These are phyloP conservation scores for Crematogaster levior DNA, from an alignment of 2,888 invertebrate genomes.

Conservation along the genomic window DNA sequence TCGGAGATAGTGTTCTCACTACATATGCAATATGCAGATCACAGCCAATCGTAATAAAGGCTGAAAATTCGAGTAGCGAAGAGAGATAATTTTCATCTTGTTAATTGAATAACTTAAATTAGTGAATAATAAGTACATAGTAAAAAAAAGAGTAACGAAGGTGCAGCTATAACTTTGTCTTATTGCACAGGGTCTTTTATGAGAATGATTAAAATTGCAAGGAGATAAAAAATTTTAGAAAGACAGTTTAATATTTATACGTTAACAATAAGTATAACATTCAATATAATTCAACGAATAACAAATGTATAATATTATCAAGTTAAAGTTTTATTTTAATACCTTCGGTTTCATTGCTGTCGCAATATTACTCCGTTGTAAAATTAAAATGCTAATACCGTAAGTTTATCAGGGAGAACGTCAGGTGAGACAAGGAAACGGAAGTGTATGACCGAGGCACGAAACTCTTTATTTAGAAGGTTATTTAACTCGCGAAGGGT, in stretches of 20 bases:
- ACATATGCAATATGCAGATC: background rate
- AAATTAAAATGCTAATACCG: slow-evolving; percentile 36
- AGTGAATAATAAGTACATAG: background rate
- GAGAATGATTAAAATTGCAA: background rate
- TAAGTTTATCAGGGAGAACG: slow-evolving; percentile 34
- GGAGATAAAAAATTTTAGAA: background rate
- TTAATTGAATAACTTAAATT: background rate
- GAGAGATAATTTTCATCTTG: background rate
- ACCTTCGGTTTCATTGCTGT: background rate
- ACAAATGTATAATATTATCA: background rate
- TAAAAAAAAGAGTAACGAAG: background rate
- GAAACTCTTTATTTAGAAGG: slow-evolving; percentile 40
- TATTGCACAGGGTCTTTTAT: background rate
- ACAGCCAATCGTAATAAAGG: background rate
- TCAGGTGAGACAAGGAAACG: slow-evolving; percentile 2
- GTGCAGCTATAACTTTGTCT: background rate
- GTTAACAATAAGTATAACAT: background rate
- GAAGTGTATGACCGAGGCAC: background rate
- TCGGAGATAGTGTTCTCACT: background rate
- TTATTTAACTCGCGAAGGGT: slow-evolving; percentile 38
- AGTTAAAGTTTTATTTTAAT: background rate
- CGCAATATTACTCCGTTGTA: slow-evolving; percentile 3
- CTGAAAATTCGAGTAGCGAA: background rate
- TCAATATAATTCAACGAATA: background rate
- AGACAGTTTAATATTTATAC: background rate